Evolutionary conservation across 2,888 invertebrate genomes (phyloP).

Genomic region (Sinopyrophorus schimmeli): DNA sequence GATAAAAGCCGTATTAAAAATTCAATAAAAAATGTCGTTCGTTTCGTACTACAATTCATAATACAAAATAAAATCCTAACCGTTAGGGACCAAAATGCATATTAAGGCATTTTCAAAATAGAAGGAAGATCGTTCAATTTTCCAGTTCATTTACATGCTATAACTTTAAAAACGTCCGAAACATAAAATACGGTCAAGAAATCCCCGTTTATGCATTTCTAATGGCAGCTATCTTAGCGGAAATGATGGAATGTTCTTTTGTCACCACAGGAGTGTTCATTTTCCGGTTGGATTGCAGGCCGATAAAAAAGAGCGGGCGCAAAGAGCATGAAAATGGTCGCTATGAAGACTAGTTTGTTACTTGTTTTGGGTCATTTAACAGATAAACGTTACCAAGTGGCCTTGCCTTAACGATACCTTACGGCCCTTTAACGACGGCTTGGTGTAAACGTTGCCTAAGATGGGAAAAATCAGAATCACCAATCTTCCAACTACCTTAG

Average conservation of each 20-base stretch:
- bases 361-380: slow-evolving; percentile 56
- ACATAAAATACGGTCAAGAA: slow-evolving; percentile 45
- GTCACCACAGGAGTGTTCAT: slow-evolving; percentile 58
- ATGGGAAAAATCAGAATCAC: slow-evolving; percentile 23
- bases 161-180: slow-evolving; percentile 45
- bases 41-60: slow-evolving; percentile 8
- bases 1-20: no score
- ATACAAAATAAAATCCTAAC: slow-evolving; percentile 25
- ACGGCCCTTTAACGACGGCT: slow-evolving; percentile 45
- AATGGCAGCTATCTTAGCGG: slow-evolving; percentile 54
- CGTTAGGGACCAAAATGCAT: slow-evolving; percentile 26
- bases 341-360: slow-evolving; percentile 51
- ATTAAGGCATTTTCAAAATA: slow-evolving; percentile 34
- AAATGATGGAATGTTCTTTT: slow-evolving; percentile 58
- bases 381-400: slow-evolving; percentile 55
- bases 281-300: slow-evolving; percentile 57
- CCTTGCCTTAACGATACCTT: slow-evolving; percentile 54
- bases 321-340: slow-evolving; percentile 55
- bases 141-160: slow-evolving; percentile 43
- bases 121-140: slow-evolving; percentile 38
- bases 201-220: slow-evolving; percentile 54
- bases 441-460: slow-evolving; percentile 36
- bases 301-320: slow-evolving; percentile 55
- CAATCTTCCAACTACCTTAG: slow-evolving; percentile 22
- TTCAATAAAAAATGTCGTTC: no score